Conservation (phyloP, 2,797 vertebrate species). For the Xyrichtys novacula region DNA sequence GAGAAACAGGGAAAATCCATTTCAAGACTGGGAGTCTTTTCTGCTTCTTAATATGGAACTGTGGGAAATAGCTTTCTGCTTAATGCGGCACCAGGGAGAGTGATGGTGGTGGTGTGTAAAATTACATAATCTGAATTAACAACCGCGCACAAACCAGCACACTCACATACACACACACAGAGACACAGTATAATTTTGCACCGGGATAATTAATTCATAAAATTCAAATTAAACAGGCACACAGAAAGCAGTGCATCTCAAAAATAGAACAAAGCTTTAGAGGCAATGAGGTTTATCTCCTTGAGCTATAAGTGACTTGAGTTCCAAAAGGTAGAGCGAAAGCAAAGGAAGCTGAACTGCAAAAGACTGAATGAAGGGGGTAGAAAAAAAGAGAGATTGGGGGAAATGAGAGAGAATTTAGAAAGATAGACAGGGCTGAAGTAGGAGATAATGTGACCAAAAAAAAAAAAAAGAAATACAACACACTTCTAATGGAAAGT, state of each 20-base stretch:
- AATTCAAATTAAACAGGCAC: constrained; percentile 56
- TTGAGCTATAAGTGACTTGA: constrained; percentile 17
- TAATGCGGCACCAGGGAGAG: constrained; percentile 35
- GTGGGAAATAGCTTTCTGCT: constrained; percentile 44
- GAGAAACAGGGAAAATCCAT: constrained; percentile 38
- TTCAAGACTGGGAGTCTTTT: constrained; percentile 16
- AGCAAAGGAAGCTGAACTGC: constrained; percentile 4
- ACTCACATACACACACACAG: constrained; percentile 10
- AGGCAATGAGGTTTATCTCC: constrained; percentile 13
- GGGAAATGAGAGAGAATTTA: not conserved
- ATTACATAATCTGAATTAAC: constrained; percentile 55
- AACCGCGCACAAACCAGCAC: constrained; percentile 12
- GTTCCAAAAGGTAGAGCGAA: constrained; percentile 16
- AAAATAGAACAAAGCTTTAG: constrained; percentile 46
- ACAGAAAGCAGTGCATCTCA: constrained; percentile 20
- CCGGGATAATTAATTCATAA: constrained; percentile 57
- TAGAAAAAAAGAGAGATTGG: constrained; percentile 34
- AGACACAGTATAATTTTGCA: constrained; percentile 19
- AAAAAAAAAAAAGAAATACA: constrained; percentile 11
- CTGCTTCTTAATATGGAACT: constrained; percentile 40
- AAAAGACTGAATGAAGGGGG: constrained; percentile 12
- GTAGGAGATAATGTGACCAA: not conserved
- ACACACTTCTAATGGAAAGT: not conserved
- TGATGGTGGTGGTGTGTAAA: constrained; percentile 27
- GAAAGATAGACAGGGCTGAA: constrained; percentile 1